A percentile compares a stretch with the other conserved stretches of the same genome.
Conservation (phyloP, 2,113 vertebrate species). For the Gadus chalcogrammus region DNA sequence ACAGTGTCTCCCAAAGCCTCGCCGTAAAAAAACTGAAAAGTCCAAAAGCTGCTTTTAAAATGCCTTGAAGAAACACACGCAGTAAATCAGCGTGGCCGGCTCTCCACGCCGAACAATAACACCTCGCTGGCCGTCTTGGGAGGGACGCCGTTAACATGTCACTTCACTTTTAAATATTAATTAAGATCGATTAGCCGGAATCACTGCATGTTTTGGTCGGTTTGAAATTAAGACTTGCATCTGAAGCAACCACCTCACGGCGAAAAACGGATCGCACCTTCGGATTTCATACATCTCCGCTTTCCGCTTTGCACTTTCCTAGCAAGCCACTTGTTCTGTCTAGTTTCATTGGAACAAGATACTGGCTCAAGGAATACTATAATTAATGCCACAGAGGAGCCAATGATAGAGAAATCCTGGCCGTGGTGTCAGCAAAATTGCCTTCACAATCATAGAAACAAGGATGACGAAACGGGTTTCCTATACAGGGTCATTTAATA, state of each 20-base stretch:
- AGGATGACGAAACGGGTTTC: background rate
- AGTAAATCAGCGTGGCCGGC: conserved; percentile 37
- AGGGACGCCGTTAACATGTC: conserved; percentile 11
- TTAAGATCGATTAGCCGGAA: conserved; percentile 12
- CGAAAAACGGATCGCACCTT: background rate
- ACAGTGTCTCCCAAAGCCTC: conserved; percentile 35
- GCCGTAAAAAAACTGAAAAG: conserved; percentile 28
- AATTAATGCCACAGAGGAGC: background rate
- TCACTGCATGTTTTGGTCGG: background rate
- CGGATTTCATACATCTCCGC: background rate
- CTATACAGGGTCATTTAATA: background rate
- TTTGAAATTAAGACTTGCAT: background rate
- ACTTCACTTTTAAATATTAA: conserved; percentile 33
- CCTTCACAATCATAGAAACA: background rate
- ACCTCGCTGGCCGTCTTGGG: conserved; percentile 27
- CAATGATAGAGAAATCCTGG: background rate
- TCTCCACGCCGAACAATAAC: conserved; percentile 33
- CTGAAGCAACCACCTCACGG: background rate
- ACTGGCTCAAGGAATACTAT: background rate
- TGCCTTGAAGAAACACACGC: conserved; percentile 36
- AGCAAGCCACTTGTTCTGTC: background rate
- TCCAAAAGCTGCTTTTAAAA: conserved; percentile 18
- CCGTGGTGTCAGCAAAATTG: background rate
- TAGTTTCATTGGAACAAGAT: background rate
- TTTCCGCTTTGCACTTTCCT: background rate